Evolutionary conservation across 2,888 invertebrate species (phyloP), one percentile per base, ranked within the genome.

Genomic region (Zeuzera pyrina): DNA sequence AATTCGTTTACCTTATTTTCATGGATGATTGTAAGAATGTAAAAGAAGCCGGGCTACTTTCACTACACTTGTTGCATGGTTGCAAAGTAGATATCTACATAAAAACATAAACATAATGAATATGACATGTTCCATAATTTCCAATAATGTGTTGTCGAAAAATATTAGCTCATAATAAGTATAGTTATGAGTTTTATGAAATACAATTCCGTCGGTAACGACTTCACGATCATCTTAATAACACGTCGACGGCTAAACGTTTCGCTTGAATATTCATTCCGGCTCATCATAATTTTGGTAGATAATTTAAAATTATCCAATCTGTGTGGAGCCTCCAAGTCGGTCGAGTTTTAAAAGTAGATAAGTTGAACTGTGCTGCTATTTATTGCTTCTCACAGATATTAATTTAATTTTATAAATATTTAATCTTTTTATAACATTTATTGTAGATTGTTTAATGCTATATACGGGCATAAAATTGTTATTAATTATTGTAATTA

Each of bases 181-280:
- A 78, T 78, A 71, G 76, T 81, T 65, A 77, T 77, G 68, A 76
- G 50, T 71, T 73, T 78, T 77, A 79, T 79, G 65, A 79, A 83
- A 83, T 77, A 81, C 70, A 79, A 79, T 81, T 77, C 77, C 56
- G 65, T 60, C 49, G 45, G 66, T 79, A 81, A 83, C 81, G 72
- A 77, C 71, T 68, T 70, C 74, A 72, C 79, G 78, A 79, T 69
- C 76, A 59, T 67, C 70, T 76, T 81, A 81, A 81, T 81, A 79
- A 74, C 70, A 77, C 62, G 66, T 54, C 58, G 52, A 50, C 58
- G 51, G 67, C 59, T 76, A 78, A 81, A 67, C 68, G 74, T 70
- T 77, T 78, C 70, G 63, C 65, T 69, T 81, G 78, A 79, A 79
- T 81, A 81, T 83, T 79, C 77, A 81, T 83, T 76, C 74, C 52